Evolutionary conservation across 2,113 vertebrate species (phyloP).

Genomic region (Dascyllus trimaculatus): DNA sequence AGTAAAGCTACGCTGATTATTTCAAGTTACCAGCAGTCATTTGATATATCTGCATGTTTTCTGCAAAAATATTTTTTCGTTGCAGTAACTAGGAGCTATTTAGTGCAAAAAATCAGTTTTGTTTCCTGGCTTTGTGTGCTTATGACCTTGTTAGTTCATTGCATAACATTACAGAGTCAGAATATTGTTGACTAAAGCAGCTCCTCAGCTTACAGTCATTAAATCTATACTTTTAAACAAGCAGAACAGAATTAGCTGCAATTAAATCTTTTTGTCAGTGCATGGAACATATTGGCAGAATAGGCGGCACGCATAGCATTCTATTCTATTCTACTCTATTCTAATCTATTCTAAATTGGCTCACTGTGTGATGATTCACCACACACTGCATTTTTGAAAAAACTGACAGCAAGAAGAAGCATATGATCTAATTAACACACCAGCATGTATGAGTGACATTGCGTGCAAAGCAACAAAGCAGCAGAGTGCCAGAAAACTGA

Average conservation of each 20-base stretch:
- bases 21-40: no score
- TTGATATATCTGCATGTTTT: background rate
- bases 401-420: no score
- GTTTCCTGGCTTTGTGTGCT: background rate
- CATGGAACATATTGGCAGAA: no score
- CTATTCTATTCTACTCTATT: no score
- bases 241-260: background rate
- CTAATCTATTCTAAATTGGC: background rate
- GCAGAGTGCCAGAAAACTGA: no score
- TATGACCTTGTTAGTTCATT: conserved; percentile 38
- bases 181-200: background rate
- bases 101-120: background rate
- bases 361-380: no score
- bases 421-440: no score
- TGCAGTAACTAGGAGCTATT: no score
- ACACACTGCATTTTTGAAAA: no score
- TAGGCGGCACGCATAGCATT: no score
- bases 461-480: no score
- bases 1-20: background rate
- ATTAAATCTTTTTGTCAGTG: background rate
- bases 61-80: background rate
- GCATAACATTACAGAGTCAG: background rate
- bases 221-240: background rate
- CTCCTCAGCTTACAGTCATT: background rate
- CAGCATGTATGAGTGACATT: no score